Percentiles rank a stretch among this genome's conserved stretches.
Evolutionary conservation across 1,140 invertebrate genomes (phyloP).

Genomic region (Linepithema humile): DNA sequence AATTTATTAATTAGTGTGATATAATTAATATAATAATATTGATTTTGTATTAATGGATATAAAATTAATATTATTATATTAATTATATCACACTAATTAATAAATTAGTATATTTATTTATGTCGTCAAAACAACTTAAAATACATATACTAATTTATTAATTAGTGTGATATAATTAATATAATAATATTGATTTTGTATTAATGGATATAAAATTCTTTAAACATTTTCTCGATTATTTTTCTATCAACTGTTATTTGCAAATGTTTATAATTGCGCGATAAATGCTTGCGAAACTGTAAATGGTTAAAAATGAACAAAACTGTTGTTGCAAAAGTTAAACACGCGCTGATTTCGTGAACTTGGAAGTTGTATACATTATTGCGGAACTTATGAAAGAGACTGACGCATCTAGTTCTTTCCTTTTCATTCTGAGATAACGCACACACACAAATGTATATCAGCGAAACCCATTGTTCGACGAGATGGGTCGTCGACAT

Average conservation of each 20-base stretch:
- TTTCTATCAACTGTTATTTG: neutral
- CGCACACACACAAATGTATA: neutral
- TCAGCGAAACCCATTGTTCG: neutral
- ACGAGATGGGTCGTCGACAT: neutral
- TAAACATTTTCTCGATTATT: too few relatives aligned
- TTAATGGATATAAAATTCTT: neutral
- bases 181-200: neutral
- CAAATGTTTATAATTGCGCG: too few relatives aligned
- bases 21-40: too few relatives aligned
- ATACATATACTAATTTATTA: neutral
- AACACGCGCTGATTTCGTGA: neutral
- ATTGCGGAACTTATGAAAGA: neutral
- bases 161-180: too few relatives aligned
- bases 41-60: neutral
- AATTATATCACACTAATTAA: too few relatives aligned
- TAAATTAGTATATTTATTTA: neutral
- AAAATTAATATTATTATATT: neutral
- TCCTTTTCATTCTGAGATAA: slow-evolving; percentile 8
- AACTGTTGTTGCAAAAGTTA: neutral
- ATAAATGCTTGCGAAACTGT: neutral
- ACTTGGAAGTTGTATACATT: neutral
- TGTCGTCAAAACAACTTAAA: neutral
- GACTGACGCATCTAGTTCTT: neutral
- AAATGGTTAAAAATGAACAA: neutral
- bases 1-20: too few relatives aligned